phyloP scores from a whole-genome alignment of 1,140 invertebrate species.

The Ceratina japonica region DNA sequence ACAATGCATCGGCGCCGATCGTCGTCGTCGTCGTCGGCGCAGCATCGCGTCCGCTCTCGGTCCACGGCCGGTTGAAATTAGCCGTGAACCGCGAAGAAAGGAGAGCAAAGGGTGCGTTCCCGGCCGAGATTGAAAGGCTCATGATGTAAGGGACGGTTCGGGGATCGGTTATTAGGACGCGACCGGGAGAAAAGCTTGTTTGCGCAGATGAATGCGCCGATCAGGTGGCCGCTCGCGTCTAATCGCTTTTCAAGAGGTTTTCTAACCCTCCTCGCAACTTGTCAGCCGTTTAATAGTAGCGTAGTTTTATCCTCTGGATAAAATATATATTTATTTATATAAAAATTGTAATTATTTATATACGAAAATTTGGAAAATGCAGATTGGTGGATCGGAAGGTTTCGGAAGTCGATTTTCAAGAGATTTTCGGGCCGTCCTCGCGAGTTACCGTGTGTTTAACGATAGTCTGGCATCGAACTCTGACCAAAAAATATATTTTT shows the following conservation, averaged over 20 bases:
- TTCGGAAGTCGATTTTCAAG: no score
- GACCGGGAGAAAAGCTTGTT: slow-evolving; percentile 13
- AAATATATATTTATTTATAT: no score
- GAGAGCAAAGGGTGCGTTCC: slow-evolving; percentile 3
- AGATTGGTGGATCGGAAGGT: no score
- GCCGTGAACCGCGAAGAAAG: slow-evolving; percentile 20
- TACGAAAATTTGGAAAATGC: no score
- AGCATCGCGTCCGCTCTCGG: slow-evolving; percentile 6
- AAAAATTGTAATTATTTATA: no score
- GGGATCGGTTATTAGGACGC: slow-evolving; percentile 4
- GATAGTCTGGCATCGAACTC: no score
- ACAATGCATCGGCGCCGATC: slow-evolving; percentile 24
- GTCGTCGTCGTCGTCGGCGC: neutral
- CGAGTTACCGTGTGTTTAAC: no score
- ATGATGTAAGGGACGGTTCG: neutral
- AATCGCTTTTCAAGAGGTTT: slow-evolving; percentile 13
- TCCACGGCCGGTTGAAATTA: neutral
- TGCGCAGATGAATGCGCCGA: neutral
- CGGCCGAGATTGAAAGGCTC: neutral
- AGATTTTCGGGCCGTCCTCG: no score
- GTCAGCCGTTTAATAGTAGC: no score
- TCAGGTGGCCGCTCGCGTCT: neutral
- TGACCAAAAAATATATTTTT: no score
- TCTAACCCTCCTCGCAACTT: neutral
- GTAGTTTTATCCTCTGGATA: no score